Evolutionary conservation across 2,797 vertebrate species (phyloP).

Genomic region (Parauchenoglanis ngamensis): DNA sequence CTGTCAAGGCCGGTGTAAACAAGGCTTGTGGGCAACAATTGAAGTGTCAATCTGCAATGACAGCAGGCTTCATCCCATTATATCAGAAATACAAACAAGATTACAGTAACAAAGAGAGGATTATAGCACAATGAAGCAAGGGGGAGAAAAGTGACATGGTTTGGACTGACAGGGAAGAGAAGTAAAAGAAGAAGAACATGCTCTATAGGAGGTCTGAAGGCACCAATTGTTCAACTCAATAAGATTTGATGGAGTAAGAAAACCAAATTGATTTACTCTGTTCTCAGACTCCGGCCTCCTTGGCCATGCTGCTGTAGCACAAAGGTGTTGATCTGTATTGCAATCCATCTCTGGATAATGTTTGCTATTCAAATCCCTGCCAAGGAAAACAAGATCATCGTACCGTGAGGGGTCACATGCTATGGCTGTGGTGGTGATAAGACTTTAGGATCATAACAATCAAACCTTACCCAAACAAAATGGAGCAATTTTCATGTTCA

Average conservation of each 20-base stretch:
- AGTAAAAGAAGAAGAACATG: slow-evolving; percentile 50
- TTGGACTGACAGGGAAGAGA: slow-evolving; percentile 64
- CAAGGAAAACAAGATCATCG: slow-evolving; percentile 28
- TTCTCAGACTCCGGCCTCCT: slow-evolving; percentile 43
- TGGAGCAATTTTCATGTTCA: slow-evolving; percentile 4
- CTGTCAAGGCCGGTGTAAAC: slow-evolving; percentile 66
- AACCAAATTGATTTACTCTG: slow-evolving; percentile 52
- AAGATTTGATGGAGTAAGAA: slow-evolving; percentile 55
- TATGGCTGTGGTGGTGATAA: slow-evolving; percentile 7
- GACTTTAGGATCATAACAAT: slow-evolving; percentile 29
- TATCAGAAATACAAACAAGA: slow-evolving; percentile 79
- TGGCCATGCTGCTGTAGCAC: slow-evolving; percentile 31
- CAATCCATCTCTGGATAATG: slow-evolving; percentile 35
- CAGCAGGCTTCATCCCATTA: slow-evolving; percentile 76
- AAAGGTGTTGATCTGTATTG: slow-evolving; percentile 38
- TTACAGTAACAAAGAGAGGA: slow-evolving; percentile 76
- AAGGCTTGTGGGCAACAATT: slow-evolving; percentile 72
- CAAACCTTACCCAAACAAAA: slow-evolving; percentile 22
- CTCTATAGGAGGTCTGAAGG: slow-evolving; percentile 58
- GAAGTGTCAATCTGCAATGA: slow-evolving; percentile 72
- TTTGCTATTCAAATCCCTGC: slow-evolving; percentile 46
- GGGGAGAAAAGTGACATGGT: slow-evolving; percentile 63
- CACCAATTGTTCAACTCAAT: slow-evolving; percentile 60
- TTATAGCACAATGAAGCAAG: slow-evolving; percentile 67
- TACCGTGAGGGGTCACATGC: background rate